phyloP scores from a whole-genome alignment of 1,140 invertebrate genomes.

The Copidosoma floridanum region DNA sequence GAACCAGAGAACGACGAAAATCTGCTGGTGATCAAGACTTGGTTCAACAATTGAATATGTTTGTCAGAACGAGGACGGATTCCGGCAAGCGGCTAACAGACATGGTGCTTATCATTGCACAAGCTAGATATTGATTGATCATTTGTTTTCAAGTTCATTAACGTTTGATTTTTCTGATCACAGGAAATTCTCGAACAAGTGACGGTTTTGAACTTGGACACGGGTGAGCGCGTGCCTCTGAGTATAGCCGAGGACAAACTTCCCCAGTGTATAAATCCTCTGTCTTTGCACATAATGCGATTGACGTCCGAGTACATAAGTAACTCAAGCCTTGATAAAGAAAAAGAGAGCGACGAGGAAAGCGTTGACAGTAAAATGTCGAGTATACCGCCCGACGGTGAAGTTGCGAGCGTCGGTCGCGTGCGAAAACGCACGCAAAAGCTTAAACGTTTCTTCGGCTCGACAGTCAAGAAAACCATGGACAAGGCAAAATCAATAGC shows the following conservation, averaged over 20 bases:
- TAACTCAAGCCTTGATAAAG: conserved; percentile 71
- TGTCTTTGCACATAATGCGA: conserved; percentile 93
- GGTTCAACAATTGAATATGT: conserved; percentile 69
- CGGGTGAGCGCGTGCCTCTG: conserved; percentile 83
- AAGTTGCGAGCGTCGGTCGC: conserved; percentile 51
- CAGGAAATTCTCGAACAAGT: conserved; percentile 89
- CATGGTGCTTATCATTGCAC: conserved; percentile 55
- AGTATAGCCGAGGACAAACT: conserved; percentile 88
- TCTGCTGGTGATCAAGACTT: conserved; percentile 73
- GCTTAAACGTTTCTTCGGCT: conserved; percentile 82
- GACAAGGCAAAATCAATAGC: conserved; percentile 88
- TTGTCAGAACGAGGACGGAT: conserved; percentile 78
- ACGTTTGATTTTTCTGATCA: conserved; percentile 27
- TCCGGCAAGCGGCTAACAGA: conserved; percentile 82
- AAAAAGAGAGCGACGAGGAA: conserved; percentile 81
- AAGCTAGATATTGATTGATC: too few species aligned
- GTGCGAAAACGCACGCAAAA: conserved; percentile 59
- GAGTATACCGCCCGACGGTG: conserved; percentile 61
- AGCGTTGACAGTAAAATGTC: conserved; percentile 76
- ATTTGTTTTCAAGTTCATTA: too few species aligned
- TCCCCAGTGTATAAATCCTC: conserved; percentile 82
- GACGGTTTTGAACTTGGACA: conserved; percentile 91
- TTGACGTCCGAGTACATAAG: conserved; percentile 86
- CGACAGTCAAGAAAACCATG: conserved; percentile 84
- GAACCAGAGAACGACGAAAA: conserved; percentile 66